Evolutionary conservation across 2,797 vertebrate genomes (phyloP), one percentile per base, ranked within the genome.

Genomic region (Melanotaenia nigrans): DNA sequence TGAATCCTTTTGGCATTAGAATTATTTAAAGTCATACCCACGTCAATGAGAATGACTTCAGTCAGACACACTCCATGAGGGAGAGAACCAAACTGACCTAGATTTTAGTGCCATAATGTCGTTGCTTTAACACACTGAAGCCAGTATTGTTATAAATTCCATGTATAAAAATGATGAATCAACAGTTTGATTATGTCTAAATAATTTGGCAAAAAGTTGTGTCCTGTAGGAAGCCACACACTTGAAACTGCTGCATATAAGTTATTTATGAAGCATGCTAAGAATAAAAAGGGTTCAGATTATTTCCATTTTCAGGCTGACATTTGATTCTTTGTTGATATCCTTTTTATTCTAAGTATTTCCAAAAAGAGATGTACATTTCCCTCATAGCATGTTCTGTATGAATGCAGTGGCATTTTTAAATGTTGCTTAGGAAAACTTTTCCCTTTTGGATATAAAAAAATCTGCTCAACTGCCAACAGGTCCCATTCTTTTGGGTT

Each of bases 401-500:
- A 20, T 56, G 13, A 73, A 51, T 67, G 8, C 38, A 35, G 4
- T 56, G 35, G 62, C 35, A 49, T 73, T 75, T 12, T 85, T 57
- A 73, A 58, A 71, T 75, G 64, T 73, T 2, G 45, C 3, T 32
- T 71, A 56, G 57, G 76, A 81, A 83, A 67, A 35, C 22, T 65
- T 79, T 80, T n/a, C 16, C 5, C 64, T 1, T 74, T 55, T 40
- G 22, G 63, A 20, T 13, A 32, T 30, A 30, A 30, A 30, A 30
- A 30, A 30, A 30, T 5, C 30, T 30, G 30, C 30, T 30, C 30
- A 30, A 5, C 30, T 30, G 30, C 30, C 30, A 30, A 30, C 56
- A 16, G 53, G 12, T 28, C 25, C 25, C 53, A 7, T 55, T 12
- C 25, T 30, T 82, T 67, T 78, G 72, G 32, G 51, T 77, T 85